Evolutionary conservation across 2,888 invertebrate species (phyloP).

Genomic region (Orthosia gothica): DNA sequence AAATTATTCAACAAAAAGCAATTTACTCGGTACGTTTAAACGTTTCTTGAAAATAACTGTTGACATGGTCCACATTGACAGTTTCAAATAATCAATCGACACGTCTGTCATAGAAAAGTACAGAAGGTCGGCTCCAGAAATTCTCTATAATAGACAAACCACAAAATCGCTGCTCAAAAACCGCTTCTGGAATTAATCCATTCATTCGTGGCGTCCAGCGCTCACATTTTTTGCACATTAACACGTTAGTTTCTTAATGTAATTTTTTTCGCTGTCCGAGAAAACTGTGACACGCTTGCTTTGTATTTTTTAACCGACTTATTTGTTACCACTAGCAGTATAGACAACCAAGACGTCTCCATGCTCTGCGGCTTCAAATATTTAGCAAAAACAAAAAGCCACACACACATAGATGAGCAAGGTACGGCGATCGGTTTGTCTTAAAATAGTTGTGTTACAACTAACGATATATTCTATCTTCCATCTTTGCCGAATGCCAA

Average conservation of each 20-base stretch:
- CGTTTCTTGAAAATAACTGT: slow-evolving; percentile 71
- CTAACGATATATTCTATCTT: too few species aligned
- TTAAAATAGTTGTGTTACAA: too few species aligned
- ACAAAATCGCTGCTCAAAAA: background rate
- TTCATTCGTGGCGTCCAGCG: background rate
- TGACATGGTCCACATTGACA: slow-evolving; percentile 72
- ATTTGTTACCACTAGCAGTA: too few species aligned
- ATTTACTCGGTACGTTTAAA: slow-evolving; percentile 65
- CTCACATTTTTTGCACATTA: background rate
- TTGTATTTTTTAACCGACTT: too few species aligned
- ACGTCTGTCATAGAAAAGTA: background rate
- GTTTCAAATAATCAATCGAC: slow-evolving; percentile 70
- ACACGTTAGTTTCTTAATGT: background rate
- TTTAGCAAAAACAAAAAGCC: too few species aligned
- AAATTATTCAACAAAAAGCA: slow-evolving; percentile 64
- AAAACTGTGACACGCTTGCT: too few species aligned
- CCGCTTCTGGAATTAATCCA: background rate
- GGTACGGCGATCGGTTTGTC: too few species aligned
- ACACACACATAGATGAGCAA: too few species aligned
- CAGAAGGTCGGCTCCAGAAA: slow-evolving; percentile 8
- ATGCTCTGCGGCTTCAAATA: too few species aligned
- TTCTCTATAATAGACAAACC: background rate
- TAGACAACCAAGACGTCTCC: too few species aligned
- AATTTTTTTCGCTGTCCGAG: background rate
- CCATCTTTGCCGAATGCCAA: too few species aligned